Evolutionary conservation across 1,140 invertebrate species (phyloP).

Genomic region (Heliconius melpomene): DNA sequence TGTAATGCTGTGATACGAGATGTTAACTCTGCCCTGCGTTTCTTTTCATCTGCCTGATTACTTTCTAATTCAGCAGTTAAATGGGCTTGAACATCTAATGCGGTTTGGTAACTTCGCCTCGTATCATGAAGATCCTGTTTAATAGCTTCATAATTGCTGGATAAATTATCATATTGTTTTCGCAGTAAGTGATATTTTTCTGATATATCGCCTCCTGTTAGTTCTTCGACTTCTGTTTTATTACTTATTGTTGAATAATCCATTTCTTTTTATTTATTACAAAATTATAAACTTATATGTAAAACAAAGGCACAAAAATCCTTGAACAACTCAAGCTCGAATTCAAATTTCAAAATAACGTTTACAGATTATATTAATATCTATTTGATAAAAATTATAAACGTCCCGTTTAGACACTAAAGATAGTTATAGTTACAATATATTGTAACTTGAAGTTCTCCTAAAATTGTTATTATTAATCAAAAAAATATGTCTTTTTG

Average conservation of each 20-base stretch:
- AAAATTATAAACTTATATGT: neutral
- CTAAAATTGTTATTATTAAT: too few relatives aligned
- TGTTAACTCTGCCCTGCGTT: constrained; percentile 56
- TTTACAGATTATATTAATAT: neutral
- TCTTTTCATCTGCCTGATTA: constrained; percentile 65
- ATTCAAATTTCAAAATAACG: constrained; percentile 16
- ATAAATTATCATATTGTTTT: constrained; percentile 70
- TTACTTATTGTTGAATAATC: constrained; percentile 75
- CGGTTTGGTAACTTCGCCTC: constrained; percentile 69
- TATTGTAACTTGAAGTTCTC: too few relatives aligned
- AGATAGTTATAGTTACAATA: too few relatives aligned
- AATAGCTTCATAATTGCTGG: constrained; percentile 60
- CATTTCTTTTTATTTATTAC: constrained; percentile 46
- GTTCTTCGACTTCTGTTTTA: constrained; percentile 66
- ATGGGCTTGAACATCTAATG: constrained; percentile 74
- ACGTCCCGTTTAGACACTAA: too few relatives aligned
- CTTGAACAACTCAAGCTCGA: neutral
- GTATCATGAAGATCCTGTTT: constrained; percentile 77
- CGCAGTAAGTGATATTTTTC: constrained; percentile 72
- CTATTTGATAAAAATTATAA: too few relatives aligned
- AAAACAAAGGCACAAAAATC: neutral
- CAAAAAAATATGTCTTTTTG: too few relatives aligned
- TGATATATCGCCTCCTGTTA: constrained; percentile 64
- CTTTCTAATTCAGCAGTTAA: constrained; percentile 71
- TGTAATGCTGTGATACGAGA: constrained; percentile 57